Base-by-base conservation (phyloP, 2,797 vertebrate genomes). In the Melanotaenia parkinsoni region DNA sequence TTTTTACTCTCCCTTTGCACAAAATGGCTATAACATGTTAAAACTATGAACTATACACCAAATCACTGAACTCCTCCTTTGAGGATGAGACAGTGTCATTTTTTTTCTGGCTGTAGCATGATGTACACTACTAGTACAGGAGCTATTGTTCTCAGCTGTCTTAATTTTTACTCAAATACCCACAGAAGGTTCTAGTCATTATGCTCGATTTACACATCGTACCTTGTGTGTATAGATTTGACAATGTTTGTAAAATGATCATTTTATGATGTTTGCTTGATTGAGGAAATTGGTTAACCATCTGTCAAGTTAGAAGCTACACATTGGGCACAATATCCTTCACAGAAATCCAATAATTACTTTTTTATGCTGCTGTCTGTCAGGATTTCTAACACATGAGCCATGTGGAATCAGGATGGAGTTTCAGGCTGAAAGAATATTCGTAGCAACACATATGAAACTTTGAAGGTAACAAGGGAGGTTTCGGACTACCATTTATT, bases 1-100 rank as follows among this genome's bases (percentile, higher is more conserved):
- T 84, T 74, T 82, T 82, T 72, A 64, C 47, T 74, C 51, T 73
- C n/a, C 47, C 56, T 74, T 83, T 77, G 50, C 66, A 85, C 54
- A 63, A 59, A 69, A 69, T 67, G 37, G 12, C 43, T 37, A 69
- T 58, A 78, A 56, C 45, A 65, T 50, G 70, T 67, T 58, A 67
- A 77, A 56, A 40, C 24, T 53, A 53, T 61, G 60, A 67, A 38
- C 70, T 54, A 32, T 51, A 33, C 45, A 38, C 40, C 20, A 32
- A 26, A 56, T 75, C 63, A 53, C 35, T 72, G 65, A 22, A 5
- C 3, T 63, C 20, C 40, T n/a, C 40, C 30, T 67, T 24, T 54
- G 58, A 61, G 54, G 26, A 61, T 32, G n/a, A 50, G 54, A 54
- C 4, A 40, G 24, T 26, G 30, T 58, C 2, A 65, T 54, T 71